Evolutionary conservation across 2,888 invertebrate species (phyloP).

Genomic region (Epinotia brunnichana): DNA sequence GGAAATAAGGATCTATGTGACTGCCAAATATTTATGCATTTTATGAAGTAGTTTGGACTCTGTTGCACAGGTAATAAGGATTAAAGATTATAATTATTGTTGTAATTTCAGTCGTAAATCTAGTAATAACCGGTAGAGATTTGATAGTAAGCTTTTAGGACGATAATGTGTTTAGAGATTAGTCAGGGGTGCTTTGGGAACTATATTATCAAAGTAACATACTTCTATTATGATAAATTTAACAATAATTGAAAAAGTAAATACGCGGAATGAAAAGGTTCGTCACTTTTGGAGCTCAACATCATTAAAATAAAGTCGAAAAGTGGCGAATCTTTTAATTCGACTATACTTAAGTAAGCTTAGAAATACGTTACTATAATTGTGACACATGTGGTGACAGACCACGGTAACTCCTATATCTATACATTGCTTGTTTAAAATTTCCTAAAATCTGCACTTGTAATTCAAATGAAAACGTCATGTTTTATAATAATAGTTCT

Average conservation of each 20-base stretch:
- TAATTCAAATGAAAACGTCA: no score
- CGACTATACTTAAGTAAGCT: no score
- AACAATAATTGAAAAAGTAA: background rate
- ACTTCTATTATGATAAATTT: background rate
- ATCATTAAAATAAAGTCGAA: no score
- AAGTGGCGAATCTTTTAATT: no score
- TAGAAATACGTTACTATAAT: no score
- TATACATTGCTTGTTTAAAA: no score
- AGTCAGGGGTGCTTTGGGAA: slow-evolving; percentile 14
- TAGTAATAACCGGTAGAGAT: slow-evolving; percentile 26
- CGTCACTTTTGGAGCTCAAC: no score
- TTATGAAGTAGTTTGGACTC: slow-evolving; percentile 19
- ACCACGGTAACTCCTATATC: no score
- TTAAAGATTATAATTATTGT: slow-evolving; percentile 23
- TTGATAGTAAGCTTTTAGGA: slow-evolving; percentile 18
- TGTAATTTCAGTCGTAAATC: slow-evolving; percentile 27
- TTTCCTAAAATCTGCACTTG: no score
- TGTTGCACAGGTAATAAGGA: slow-evolving; percentile 11
- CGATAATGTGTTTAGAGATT: slow-evolving; percentile 22
- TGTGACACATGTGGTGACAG: no score
- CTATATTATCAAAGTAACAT: background rate
- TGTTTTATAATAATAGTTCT: no score
- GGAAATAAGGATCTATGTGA: background rate
- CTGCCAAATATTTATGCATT: slow-evolving; percentile 2
- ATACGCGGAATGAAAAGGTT: no score